Conservation (phyloP, 2,113 vertebrate genomes). For the Lipophrys pholis region DNA sequence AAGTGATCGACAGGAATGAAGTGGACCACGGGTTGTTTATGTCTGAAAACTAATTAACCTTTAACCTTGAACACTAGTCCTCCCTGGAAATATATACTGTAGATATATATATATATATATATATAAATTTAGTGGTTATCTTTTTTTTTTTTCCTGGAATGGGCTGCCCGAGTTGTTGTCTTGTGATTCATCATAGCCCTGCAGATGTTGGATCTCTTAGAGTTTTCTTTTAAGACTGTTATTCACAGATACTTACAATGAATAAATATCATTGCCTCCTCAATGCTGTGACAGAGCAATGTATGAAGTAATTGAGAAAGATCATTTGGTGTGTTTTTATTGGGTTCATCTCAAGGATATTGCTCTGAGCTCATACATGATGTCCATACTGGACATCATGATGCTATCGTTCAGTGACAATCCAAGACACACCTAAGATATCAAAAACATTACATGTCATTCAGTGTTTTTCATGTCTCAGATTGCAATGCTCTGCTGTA, state of each 20-base stretch:
- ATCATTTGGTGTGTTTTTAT: conserved; percentile 3
- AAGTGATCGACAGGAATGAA: conserved; percentile 47
- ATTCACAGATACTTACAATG: neutral
- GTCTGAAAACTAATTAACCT: conserved; percentile 60
- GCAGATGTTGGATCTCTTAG: conserved; percentile 23
- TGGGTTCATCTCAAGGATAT: neutral
- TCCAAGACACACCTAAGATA: neutral
- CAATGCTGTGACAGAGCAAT: neutral
- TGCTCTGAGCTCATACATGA: neutral
- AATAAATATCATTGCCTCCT: conserved; percentile 25
- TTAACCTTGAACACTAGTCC: conserved; percentile 35
- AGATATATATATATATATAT: no score
- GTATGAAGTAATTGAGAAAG: conserved; percentile 20
- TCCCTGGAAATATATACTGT: no score
- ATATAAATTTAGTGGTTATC: neutral
- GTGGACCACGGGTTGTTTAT: conserved; percentile 46
- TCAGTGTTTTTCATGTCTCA: neutral
- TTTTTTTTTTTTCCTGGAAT: conserved; percentile 10
- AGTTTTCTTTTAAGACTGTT: neutral
- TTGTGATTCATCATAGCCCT: conserved; percentile 23
- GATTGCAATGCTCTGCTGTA: neutral
- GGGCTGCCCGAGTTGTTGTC: conserved; percentile 1
- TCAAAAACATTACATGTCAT: neutral
- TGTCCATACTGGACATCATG: neutral
- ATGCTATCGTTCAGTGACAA: conserved; percentile 1